A percentile compares a stretch with the other conserved stretches of the same genome.
phyloP scores from a whole-genome alignment of 2,113 vertebrate genomes.

The Epinephelus fuscoguttatus region DNA sequence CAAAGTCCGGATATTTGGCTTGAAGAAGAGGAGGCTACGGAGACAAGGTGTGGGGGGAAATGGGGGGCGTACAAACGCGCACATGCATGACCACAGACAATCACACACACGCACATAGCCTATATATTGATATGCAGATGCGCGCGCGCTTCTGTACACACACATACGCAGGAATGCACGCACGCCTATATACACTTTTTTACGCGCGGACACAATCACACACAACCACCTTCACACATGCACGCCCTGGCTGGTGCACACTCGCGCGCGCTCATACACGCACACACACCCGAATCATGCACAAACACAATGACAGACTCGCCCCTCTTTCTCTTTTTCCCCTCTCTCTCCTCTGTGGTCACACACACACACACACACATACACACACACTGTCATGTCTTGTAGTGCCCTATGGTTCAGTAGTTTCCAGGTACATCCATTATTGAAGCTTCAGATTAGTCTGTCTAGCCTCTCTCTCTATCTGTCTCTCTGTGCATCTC shows the following conservation, averaged over 20 bases:
- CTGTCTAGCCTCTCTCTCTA: constrained; percentile 62
- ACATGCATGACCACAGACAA: constrained; percentile 34
- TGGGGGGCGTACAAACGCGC: not conserved
- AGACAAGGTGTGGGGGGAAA: constrained; percentile 89
- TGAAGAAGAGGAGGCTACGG: constrained; percentile 97
- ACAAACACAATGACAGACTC: constrained; percentile 50
- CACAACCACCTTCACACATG: constrained; percentile 25
- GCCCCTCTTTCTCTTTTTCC: not conserved
- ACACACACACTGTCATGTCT: constrained; percentile 65
- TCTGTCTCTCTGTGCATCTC: constrained; percentile 37
- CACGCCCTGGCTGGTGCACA: constrained; percentile 35
- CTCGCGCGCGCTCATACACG: not conserved
- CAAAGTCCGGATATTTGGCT: constrained; percentile 98
- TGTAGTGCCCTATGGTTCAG: constrained; percentile 70
- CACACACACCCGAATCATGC: constrained; percentile 31
- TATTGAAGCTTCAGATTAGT: constrained; percentile 76
- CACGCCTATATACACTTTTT: constrained; percentile 35
- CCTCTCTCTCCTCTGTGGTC: constrained; percentile 3
- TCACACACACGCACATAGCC: not conserved
- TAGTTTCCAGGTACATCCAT: constrained; percentile 75
- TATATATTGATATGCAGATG: constrained; percentile 33
- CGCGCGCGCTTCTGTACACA: not conserved
- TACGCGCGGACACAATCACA: constrained; percentile 31
- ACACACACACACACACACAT: constrained; percentile 42
- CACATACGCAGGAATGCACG: constrained; percentile 30